Conservation (phyloP, 2,888 invertebrate species). For the Limnephilus marmoratus region DNA sequence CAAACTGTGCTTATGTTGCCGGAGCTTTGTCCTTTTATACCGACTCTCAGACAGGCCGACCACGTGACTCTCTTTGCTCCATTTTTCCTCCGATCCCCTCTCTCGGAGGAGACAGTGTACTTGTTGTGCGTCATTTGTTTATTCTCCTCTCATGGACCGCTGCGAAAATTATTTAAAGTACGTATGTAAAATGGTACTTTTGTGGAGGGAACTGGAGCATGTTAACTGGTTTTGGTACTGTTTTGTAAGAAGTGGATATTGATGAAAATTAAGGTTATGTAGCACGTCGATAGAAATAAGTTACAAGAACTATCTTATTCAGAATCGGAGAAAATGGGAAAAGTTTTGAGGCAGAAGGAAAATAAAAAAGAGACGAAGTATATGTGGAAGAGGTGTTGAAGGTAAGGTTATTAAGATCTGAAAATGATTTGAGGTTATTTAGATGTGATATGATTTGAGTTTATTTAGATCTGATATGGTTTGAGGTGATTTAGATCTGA, state of each 20-base stretch:
- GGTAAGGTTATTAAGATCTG: not conserved
- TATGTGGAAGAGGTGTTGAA: not conserved
- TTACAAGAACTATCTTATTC: not conserved
- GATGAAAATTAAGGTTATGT: not conserved
- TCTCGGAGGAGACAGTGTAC: not conserved
- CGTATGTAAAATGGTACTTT: not conserved
- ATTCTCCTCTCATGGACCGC: conserved; percentile 29
- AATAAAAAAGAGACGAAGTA: not conserved
- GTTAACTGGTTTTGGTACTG: not conserved
- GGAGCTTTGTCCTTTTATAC: conserved; percentile 44
- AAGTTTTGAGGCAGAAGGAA: not conserved
- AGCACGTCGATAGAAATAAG: not conserved
- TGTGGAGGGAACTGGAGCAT: not conserved
- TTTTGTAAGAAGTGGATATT: not conserved
- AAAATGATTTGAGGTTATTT: too few species aligned
- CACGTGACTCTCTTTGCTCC: conserved; percentile 46
- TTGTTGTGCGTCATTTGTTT: conserved; percentile 51
- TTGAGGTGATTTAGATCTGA: too few species aligned
- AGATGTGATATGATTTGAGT: too few species aligned
- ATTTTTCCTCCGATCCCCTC: conserved; percentile 44
- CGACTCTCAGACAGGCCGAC: not conserved
- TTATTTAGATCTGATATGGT: too few species aligned
- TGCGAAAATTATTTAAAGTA: not conserved
- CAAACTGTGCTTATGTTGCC: conserved; percentile 42
- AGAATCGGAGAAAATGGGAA: not conserved